Base-by-base conservation (phyloP, 1,140 invertebrate species). In the Heliconius himera region DNA sequence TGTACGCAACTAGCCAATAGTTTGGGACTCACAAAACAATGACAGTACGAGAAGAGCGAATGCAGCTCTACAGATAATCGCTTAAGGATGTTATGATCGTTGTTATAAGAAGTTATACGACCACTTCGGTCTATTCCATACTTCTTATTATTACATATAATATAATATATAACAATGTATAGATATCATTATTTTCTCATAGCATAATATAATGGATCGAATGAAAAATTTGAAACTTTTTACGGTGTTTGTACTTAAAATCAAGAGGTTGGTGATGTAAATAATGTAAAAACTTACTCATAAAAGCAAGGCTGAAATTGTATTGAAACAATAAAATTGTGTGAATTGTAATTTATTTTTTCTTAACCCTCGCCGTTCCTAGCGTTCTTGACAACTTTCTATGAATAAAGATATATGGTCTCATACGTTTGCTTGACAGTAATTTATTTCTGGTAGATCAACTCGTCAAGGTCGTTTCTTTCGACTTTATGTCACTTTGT, bases 1-100 rank as follows among this genome's bases (percentile, higher is more conserved):
- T 97, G 97, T 94, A 96, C 96, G 87, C 95, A 96, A 74, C 91
- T 97, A 83, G 97, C 96, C 1, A 95, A 95, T 81, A 95, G 94
- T 79, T 87, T 96, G 75, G 96, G 96, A 2, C 81, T 95, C 5
- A 91, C 91, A 8, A 85, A 88, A 49, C 94, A 94, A 94, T 95
- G 94, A 95, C 93, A 95, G 79, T 94, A 94, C 89, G 93, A 92
- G 86, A 95, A 94, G 87, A 93, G 93, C 90, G 93, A 95, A 88
- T 93, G 93, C 86, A 94, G 92, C 89, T 90, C 92, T 9, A 90
- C 91, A 83, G 93, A 95, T 82, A 94, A 92, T 85, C 90, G 92
- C 78, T 84, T 95, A 41, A 91, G 94, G 83, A 94, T 95, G 94
- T 95, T 95, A 95, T 95, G 94, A 95, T 95, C 89, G 87, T 93